These are phyloP conservation scores for Drosophila mayaguana DNA, from an alignment of 2,888 invertebrate genomes.

Conservation along the genomic window DNA sequence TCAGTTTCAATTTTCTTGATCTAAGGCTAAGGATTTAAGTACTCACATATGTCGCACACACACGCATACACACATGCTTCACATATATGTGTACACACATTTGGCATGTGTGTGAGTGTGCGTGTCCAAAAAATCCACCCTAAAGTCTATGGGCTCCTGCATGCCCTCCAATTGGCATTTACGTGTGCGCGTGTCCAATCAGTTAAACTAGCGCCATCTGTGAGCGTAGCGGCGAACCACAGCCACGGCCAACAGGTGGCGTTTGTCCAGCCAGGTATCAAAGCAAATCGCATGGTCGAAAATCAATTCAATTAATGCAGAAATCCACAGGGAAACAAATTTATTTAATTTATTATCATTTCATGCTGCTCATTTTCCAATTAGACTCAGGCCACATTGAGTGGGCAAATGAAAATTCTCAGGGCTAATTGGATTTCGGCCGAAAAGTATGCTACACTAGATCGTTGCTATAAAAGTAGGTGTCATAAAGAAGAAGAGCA, in stretches of 20 bases:
- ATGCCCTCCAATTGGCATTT: slow-evolving; percentile 76
- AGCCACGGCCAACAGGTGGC: slow-evolving; percentile 59
- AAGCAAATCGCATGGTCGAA: background rate
- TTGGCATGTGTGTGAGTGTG: slow-evolving; percentile 26
- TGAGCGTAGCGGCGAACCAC: slow-evolving; percentile 46
- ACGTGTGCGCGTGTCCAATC: slow-evolving; percentile 75
- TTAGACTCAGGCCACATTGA: background rate
- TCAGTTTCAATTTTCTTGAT: background rate
- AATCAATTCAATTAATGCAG: background rate
- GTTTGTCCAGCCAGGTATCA: slow-evolving; percentile 17
- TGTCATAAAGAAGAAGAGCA: slow-evolving; percentile 37
- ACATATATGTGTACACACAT: slow-evolving; percentile 21
- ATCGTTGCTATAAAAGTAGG: slow-evolving; percentile 47
- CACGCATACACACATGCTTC: background rate
- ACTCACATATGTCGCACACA: slow-evolving; percentile 1
- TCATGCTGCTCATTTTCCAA: background rate
- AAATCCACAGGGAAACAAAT: background rate
- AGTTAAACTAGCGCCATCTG: slow-evolving; percentile 65
- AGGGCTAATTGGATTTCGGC: slow-evolving; percentile 12
- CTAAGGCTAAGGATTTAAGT: background rate
- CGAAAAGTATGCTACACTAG: slow-evolving; percentile 57
- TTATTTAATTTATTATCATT: too few species aligned
- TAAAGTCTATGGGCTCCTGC: slow-evolving; percentile 40
- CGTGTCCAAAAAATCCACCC: slow-evolving; percentile 65
- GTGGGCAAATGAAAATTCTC: background rate